Conservation (phyloP, 1,140 invertebrate genomes). For the Ostrea denselamellosa region DNA sequence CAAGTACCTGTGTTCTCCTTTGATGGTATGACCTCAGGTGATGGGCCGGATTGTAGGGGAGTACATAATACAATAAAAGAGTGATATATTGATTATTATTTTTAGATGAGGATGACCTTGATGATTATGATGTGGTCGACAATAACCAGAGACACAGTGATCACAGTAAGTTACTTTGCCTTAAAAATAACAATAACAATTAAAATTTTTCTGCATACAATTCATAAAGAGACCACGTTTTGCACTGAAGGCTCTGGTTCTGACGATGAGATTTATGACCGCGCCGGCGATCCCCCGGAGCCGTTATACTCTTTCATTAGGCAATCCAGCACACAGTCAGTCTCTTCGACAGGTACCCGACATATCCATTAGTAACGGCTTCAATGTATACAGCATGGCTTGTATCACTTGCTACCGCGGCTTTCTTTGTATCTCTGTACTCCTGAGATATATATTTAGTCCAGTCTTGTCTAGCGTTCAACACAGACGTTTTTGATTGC, state of each 20-base stretch:
- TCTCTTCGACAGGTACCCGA: not conserved
- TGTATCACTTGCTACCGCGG: no score
- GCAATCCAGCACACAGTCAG: not conserved
- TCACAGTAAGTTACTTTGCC: not conserved
- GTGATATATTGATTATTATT: not conserved
- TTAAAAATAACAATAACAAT: not conserved
- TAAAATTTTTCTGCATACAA: not conserved
- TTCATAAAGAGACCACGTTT: not conserved
- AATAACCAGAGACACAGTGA: not conserved
- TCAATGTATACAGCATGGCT: no score
- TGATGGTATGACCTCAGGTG: no score
- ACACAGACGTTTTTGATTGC: no score
- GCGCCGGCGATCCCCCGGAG: not conserved
- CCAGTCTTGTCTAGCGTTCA: no score
- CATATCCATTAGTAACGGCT: no score
- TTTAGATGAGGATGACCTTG: not conserved
- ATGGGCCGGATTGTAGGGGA: no score
- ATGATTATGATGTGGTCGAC: conserved; percentile 11
- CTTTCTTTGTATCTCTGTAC: no score
- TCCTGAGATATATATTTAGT: no score
- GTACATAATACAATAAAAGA: no score
- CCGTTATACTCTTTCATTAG: not conserved
- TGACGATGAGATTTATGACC: not conserved
- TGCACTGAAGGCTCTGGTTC: not conserved
- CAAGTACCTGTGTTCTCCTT: no score